Evolutionary conservation across 2,888 invertebrate genomes (phyloP), one percentile per base, ranked within the genome.

Genomic region (Thysanoteuthis rhombus): DNA sequence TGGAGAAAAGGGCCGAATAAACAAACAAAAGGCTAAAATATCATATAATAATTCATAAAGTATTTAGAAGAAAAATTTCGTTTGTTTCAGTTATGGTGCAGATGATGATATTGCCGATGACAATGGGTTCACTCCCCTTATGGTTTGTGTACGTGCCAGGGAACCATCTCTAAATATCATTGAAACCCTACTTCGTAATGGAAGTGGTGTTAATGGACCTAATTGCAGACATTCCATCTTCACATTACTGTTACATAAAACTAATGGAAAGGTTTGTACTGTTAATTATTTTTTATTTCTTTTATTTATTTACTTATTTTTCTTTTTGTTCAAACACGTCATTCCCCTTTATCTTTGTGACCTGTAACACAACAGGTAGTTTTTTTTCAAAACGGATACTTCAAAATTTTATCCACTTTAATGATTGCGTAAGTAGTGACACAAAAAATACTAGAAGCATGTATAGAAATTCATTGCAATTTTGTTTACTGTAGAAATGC

Each of bases 111-210:
- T 45, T 22, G 92, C 92, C 12, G 92, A 92, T 12, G 45, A 92
- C 40, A 45, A 92, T 45, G 92, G 92, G 5, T n/a, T 92, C 92
- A 92, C 42, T 45, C 92, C 92, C 28, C 45, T 92, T n/a, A 92
- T 92, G 92, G 92, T 92, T 19, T 92, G 42, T 92, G 92, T 92
- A 92, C 92, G 92, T 42, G 92, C 92, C 12, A 92, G 40, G 32
- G 92, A 92, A 92, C 92, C 92, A 5, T 19, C 40, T 36, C 45
- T 92, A n/a, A 45, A 45, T n/a, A 92, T 92, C 28, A 92, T 92
- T 92, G 45, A 45, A 45, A 92, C 45, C 32, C 45, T 92, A 10
- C 40, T 92, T 45, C 40, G 92, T n/a, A 92, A 92, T 92, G 92
- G 92, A 16, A 40, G 92, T n/a, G 22, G 32, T n/a, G 32, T 92